These are phyloP conservation scores for human (Homo sapiens) DNA, from an alignment of 2,113 vertebrate species.

Conservation along the genomic window DNA sequence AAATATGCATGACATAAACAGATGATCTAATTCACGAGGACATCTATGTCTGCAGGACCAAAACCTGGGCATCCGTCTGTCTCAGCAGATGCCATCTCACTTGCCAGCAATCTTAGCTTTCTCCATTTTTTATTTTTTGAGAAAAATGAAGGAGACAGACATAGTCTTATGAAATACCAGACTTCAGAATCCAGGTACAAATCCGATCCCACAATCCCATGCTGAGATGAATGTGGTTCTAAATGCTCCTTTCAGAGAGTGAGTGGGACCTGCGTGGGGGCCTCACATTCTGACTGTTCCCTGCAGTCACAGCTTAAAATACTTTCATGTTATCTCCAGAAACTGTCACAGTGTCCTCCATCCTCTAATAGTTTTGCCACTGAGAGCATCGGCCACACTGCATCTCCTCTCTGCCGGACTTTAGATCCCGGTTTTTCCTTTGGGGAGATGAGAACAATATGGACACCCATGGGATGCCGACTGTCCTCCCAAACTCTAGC, in stretches of 20 bases:
- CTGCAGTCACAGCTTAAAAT: neutral
- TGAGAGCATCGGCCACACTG: neutral
- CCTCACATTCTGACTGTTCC: neutral
- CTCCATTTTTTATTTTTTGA: neutral
- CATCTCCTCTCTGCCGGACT: neutral
- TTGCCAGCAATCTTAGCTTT: neutral
- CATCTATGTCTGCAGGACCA: neutral
- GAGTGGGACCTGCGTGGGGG: no score
- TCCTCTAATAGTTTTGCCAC: neutral
- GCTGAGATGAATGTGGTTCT: accelerated
- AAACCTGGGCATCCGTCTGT: accelerated
- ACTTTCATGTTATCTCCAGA: neutral
- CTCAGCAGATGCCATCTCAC: neutral
- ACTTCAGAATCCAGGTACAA: neutral
- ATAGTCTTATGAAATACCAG: neutral
- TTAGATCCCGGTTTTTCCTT: neutral
- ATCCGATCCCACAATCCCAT: neutral
- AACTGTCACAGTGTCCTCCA: neutral
- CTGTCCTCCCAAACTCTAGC: neutral
- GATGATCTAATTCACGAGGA: neutral
- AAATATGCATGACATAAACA: neutral
- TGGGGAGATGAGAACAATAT: neutral
- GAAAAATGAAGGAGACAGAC: neutral
- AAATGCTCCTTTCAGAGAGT: no score
- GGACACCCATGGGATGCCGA: accelerated